Conservation (phyloP, 1,140 invertebrate species). For the Holotrichia oblita region DNA sequence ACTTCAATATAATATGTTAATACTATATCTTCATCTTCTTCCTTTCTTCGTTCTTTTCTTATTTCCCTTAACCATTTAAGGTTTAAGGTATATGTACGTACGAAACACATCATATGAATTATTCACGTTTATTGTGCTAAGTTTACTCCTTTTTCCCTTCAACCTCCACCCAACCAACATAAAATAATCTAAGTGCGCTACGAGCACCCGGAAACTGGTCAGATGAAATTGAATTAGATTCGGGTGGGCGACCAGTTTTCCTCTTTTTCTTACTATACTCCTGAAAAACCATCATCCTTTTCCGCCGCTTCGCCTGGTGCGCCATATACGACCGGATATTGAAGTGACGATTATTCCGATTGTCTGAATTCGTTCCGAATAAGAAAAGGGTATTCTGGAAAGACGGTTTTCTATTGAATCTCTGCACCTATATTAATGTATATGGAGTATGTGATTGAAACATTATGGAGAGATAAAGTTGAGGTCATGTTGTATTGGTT, state of each 20-base stretch:
- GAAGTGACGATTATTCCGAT: slow-evolving; percentile 20
- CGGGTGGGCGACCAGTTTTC: not conserved
- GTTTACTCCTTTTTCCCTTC: slow-evolving; percentile 4
- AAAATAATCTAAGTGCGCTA: slow-evolving; percentile 15
- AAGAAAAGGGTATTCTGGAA: not conserved
- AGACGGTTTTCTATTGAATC: not conserved
- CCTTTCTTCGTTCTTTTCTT: not conserved
- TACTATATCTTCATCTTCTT: not conserved
- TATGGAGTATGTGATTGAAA: too few species aligned
- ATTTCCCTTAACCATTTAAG: not conserved
- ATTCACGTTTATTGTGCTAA: slow-evolving; percentile 12
- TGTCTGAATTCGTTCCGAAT: slow-evolving; percentile 12
- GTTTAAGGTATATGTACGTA: not conserved
- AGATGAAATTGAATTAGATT: slow-evolving; percentile 18
- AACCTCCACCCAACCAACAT: not conserved
- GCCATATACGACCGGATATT: not conserved
- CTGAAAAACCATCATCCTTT: not conserved
- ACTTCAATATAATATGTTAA: too few species aligned
- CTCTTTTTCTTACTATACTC: not conserved
- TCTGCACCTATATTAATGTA: not conserved
- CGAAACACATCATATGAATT: not conserved
- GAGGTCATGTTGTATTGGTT: too few species aligned
- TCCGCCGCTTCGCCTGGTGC: not conserved
- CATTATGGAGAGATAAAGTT: too few species aligned
- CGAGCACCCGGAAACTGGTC: slow-evolving; percentile 9